These are phyloP conservation scores for Brachyrhaphis roseni DNA, from an alignment of 2,797 vertebrate genomes.

Conservation along the genomic window DNA sequence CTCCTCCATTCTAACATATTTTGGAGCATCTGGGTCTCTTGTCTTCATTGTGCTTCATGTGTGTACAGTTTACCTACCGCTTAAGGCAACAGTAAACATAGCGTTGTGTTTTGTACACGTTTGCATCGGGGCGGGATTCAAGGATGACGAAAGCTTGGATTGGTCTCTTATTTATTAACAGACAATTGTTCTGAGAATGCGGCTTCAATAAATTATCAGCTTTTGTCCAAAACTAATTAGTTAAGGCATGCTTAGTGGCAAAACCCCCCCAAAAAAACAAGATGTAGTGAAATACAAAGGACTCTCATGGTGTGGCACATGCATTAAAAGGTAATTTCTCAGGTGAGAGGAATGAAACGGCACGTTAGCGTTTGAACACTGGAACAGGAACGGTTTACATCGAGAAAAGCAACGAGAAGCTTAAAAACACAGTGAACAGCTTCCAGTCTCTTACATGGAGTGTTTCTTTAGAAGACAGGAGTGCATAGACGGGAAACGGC, in stretches of 20 bases:
- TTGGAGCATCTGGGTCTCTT: neutral
- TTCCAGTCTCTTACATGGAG: conserved; percentile 27
- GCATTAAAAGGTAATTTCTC: neutral
- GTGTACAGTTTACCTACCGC: neutral
- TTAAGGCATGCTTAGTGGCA: conserved; percentile 51
- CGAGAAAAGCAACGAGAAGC: neutral
- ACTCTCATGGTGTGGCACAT: neutral
- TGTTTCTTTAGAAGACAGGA: conserved; percentile 31
- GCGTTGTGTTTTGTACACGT: neutral
- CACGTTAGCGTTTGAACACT: neutral
- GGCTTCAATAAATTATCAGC: conserved; percentile 6
- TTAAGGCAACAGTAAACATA: neutral
- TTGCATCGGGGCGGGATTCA: neutral
- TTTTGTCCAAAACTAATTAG: conserved; percentile 32
- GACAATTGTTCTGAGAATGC: neutral
- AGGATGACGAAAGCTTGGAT: conserved; percentile 8
- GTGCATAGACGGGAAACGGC: conserved; percentile 32
- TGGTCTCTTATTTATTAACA: conserved; percentile 30
- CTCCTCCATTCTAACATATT: neutral
- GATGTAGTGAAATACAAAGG: neutral
- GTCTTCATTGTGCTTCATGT: neutral
- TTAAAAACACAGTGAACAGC: conserved; percentile 18
- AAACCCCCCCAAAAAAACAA: neutral
- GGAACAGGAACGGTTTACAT: neutral
- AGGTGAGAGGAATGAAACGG: neutral